A percentile compares a stretch with the other conserved stretches of the same genome.
Conservation (phyloP, 2,888 invertebrate species). For the Platycnemis pennipes region DNA sequence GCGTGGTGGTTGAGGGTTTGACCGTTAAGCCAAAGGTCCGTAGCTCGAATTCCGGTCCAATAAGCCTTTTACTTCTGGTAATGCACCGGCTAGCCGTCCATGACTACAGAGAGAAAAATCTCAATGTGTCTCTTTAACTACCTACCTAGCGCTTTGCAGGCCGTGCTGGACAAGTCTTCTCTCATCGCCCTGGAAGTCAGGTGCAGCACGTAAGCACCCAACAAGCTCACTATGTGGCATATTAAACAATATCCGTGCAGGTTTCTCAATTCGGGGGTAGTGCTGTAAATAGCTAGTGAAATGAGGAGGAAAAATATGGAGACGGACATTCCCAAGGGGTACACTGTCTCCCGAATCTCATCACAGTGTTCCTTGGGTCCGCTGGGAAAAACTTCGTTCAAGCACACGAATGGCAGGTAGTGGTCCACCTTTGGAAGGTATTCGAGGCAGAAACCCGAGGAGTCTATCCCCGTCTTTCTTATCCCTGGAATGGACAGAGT, state of each 20-base stretch:
- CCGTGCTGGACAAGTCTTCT: background rate
- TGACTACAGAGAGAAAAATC: no score
- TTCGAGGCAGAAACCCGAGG: slow-evolving; percentile 26
- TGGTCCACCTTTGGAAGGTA: slow-evolving; percentile 6
- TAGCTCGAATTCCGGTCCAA: no score
- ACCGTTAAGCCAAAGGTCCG: no score
- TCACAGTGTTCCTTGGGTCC: background rate
- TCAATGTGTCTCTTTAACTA: background rate
- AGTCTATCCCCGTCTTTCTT: slow-evolving; percentile 31
- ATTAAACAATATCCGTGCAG: slow-evolving; percentile 74
- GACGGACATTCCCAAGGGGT: slow-evolving; percentile 71
- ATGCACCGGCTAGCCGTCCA: no score
- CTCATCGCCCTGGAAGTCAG: background rate
- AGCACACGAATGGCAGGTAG: slow-evolving; percentile 38
- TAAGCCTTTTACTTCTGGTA: no score
- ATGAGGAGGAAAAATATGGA: slow-evolving; percentile 73
- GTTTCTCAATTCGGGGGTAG: slow-evolving; percentile 73
- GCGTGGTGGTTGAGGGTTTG: no score
- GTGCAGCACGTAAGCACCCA: slow-evolving; percentile 70
- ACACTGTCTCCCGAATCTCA: background rate
- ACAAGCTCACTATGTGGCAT: slow-evolving; percentile 72
- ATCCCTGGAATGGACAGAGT: background rate
- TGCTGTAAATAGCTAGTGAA: slow-evolving; percentile 72
- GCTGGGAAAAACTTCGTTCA: background rate
- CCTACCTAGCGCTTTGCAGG: background rate